These are phyloP conservation scores for Coilia nasus DNA, from an alignment of 2,797 vertebrate species.

Conservation along the genomic window DNA sequence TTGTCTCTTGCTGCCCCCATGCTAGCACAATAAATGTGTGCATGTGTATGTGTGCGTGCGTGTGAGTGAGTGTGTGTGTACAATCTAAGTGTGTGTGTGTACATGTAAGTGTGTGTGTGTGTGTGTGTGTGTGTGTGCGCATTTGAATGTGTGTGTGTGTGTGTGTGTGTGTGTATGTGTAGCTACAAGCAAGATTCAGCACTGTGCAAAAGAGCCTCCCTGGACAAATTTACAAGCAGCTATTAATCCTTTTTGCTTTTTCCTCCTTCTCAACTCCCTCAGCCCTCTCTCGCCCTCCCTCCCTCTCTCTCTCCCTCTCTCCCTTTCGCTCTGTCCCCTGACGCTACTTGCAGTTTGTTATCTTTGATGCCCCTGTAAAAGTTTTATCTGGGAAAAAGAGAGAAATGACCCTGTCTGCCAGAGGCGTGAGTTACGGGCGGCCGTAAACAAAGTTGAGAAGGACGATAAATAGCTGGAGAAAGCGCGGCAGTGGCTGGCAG, in stretches of 20 bases:
- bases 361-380: conserved; percentile 69
- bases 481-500: conserved; percentile 56
- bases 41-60: not conserved
- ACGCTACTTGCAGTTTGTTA: conserved; percentile 69
- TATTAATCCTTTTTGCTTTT: conserved; percentile 66
- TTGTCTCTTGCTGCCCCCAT: not conserved
- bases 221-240: conserved; percentile 68
- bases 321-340: conserved; percentile 37
- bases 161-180: conserved; percentile 49
- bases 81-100: too few species aligned
- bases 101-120: too few species aligned
- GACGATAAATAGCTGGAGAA: conserved; percentile 65
- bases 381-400: conserved; percentile 70
- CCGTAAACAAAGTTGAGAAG: conserved; percentile 72
- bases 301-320: conserved; percentile 17
- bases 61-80: too few species aligned
- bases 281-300: not conserved
- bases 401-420: conserved; percentile 66
- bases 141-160: conserved; percentile 28
- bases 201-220: conserved; percentile 55
- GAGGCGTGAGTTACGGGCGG: conserved; percentile 66
- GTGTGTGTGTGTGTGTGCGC: not conserved
- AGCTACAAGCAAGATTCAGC: conserved; percentile 47
- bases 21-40: not conserved
- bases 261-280: conserved; percentile 47